Evolutionary conservation across 2,113 vertebrate genomes (phyloP).

Genomic region (Dicerorhinus sumatrensis): DNA sequence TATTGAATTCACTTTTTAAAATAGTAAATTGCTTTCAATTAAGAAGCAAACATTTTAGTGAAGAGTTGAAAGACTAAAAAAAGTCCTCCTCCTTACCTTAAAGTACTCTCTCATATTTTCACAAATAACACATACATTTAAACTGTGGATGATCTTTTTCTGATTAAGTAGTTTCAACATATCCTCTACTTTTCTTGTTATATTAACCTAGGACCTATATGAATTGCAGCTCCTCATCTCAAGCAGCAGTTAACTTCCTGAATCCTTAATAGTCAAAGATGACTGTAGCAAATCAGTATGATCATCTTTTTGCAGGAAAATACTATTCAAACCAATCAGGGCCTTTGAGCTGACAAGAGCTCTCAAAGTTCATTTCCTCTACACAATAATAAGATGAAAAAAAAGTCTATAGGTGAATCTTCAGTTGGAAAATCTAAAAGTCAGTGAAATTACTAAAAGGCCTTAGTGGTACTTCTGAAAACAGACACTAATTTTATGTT

Average conservation of each 20-base stretch:
- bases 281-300: neutral
- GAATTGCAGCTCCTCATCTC: conserved; percentile 13
- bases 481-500: conserved; percentile 72
- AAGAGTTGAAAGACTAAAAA: neutral
- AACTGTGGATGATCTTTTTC: neutral
- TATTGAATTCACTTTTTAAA: conserved; percentile 25
- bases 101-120: neutral
- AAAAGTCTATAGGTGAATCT: neutral
- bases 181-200: neutral
- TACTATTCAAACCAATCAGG: neutral
- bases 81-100: neutral
- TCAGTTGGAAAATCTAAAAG: conserved; percentile 52
- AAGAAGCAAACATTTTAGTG: conserved; percentile 1
- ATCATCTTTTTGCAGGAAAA: neutral
- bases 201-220: neutral
- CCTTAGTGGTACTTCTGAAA: conserved; percentile 59
- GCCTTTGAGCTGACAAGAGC: neutral
- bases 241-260: conserved; percentile 23
- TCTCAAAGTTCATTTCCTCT: neutral
- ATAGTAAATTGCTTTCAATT: neutral
- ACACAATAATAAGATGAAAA: neutral
- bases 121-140: neutral
- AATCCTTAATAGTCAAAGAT: conserved; percentile 28
- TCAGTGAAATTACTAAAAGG: conserved; percentile 56
- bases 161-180: neutral